Conservation (phyloP, 2,797 vertebrate genomes). For the Propithecus deckenii region DNA sequence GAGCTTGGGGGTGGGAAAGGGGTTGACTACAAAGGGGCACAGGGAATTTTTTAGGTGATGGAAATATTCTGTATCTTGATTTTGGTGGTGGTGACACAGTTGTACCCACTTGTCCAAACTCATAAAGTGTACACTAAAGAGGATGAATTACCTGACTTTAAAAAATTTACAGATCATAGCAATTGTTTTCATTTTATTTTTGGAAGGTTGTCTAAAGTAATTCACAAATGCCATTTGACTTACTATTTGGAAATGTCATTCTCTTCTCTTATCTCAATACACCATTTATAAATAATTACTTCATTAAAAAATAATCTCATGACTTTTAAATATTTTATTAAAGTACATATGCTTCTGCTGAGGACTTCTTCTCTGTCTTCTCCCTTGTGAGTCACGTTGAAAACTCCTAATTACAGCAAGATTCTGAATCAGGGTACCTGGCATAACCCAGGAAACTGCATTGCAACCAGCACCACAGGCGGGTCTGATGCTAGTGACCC, state of each 20-base stretch:
- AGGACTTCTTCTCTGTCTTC: not conserved
- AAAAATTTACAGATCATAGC: not conserved
- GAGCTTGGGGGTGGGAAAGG: not conserved
- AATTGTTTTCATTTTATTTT: constrained; percentile 21
- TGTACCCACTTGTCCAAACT: not conserved
- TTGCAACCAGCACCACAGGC: no score
- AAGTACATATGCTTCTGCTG: not conserved
- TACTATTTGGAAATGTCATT: not conserved
- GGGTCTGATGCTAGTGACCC: rapidly evolving
- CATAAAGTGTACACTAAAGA: not conserved
- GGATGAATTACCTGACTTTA: not conserved
- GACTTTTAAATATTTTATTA: not conserved
- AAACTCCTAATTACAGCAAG: not conserved
- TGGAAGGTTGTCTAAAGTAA: not conserved
- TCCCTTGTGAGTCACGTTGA: not conserved
- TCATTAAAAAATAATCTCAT: not conserved
- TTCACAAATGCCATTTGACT: constrained; percentile 46
- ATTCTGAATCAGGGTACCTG: not conserved
- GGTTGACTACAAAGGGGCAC: not conserved
- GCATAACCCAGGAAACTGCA: not conserved
- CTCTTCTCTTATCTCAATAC: constrained; percentile 28
- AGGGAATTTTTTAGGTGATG: not conserved
- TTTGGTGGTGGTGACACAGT: not conserved
- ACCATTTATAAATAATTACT: not conserved
- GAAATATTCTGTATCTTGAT: not conserved